Conservation (phyloP, 2,888 invertebrate genomes). For the Autographa pulchrina region DNA sequence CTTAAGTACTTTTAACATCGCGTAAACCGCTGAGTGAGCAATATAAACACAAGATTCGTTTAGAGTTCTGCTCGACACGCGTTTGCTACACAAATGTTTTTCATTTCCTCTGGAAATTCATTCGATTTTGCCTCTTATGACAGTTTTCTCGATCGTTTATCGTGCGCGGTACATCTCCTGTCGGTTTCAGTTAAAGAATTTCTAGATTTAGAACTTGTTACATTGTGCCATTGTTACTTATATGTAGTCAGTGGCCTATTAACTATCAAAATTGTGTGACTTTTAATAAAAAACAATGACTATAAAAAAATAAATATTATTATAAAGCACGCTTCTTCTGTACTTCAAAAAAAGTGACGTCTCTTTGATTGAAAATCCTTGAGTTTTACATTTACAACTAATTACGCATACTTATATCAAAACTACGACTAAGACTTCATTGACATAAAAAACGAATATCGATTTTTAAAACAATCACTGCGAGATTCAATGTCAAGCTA, state of each 20-base stretch:
- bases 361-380: background rate
- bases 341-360: no score
- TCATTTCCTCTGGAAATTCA: slow-evolving; percentile 67
- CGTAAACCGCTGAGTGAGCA: slow-evolving; percentile 47
- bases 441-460: slow-evolving; percentile 58
- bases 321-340: no score
- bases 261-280: no score
- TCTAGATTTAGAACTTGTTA: slow-evolving; percentile 40
- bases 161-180: slow-evolving; percentile 55
- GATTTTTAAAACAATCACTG: slow-evolving; percentile 67
- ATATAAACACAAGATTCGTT: slow-evolving; percentile 63
- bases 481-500: slow-evolving; percentile 71
- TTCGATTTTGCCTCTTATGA: slow-evolving; percentile 68
- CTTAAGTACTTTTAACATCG: slow-evolving; percentile 45
- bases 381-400: slow-evolving; percentile 22
- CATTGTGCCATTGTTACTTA: background rate
- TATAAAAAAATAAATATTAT: no score
- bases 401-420: background rate
- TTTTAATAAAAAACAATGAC: no score
- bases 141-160: slow-evolving; percentile 67
- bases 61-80: slow-evolving; percentile 55
- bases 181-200: slow-evolving; percentile 57
- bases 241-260: no score
- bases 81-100: slow-evolving; percentile 64
- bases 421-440: slow-evolving; percentile 17